Evolutionary conservation across 2,113 vertebrate genomes (phyloP), one percentile per base, ranked within the genome.

Genomic region (Petroica traversi): DNA sequence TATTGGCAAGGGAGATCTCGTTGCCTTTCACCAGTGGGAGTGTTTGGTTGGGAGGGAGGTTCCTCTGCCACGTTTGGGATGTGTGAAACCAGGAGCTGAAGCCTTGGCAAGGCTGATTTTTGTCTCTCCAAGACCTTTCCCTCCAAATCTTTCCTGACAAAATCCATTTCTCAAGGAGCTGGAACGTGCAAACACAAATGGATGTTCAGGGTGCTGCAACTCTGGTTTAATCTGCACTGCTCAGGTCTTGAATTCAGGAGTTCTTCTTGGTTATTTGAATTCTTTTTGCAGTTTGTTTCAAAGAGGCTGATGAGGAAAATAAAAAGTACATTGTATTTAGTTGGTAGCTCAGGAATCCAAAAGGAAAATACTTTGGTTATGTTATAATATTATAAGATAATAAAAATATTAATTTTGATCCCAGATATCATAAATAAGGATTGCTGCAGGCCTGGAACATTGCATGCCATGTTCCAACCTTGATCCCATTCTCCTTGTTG

Each of bases 1-100:
- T 98, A 99, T 99, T 98, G 98, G 97, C 98, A 98, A 98, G 98
- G 98, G 98, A 97, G 98, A 98, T 98, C 98, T 98, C 98, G 97
- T 98, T 98, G 98, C 98, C 98, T 99, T 98, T 99, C 98, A 98
- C 98, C 93, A 81, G 97, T 98, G 98, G 98, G 98, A 98, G 94
- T 93, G 98, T 98, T 98, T 98, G 97, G 98, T 92, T 98, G 96
- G 96, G 88, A 97, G 84, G 79, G 81, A 75, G 92, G n/a, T 83
- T 76, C 82, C 89, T 96, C 92, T 91, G 90, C 94, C 92, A 57
- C 3, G 0, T 80, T 54, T 86, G 51, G 87, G 6, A 26, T 62
- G 67, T 2, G 1, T 71, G 61, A 13, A 36, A 11, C 58, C 22
- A 31, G 8, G 41, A 72, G 9, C 59, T 64, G 66, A 5, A 49